Evolutionary conservation across 30 jellyfish, hydroid and myxozoan genomes (phyloP), one percentile per base, ranked within the genome.

Genomic region (Aurelia sp.): DNA sequence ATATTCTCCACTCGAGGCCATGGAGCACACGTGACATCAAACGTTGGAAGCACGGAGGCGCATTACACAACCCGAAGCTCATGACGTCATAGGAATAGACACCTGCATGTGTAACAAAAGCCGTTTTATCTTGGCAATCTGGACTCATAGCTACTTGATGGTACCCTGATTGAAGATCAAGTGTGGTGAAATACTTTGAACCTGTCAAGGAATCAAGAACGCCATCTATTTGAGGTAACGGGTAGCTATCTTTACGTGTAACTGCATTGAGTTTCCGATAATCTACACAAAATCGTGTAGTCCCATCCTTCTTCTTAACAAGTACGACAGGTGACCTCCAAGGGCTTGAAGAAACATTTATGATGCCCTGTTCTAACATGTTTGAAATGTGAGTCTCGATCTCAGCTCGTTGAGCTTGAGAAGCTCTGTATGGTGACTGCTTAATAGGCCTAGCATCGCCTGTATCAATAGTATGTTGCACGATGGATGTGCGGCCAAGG

Each of bases 251-350:
- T 22, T 59, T 59, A 13, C 69, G 69, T 5, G 69, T 59, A 13
- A 81, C 79, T 5, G 88, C 86, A 47, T 89, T 89, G 11, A 82
- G 63, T 15, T 66, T 68, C 18, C 90, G 62, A 47, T 79, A 79
- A 52, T 79, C 90, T 11, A 79, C 15, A 67, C 95, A 82, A 51
- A 89, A 66, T 13, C 69, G 11, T 11, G 69, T 59, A 5, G 69
- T 59, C 11, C 69, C 69, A 5, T 59, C 55, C 69, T 59, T 59
- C 69, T 59, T 59, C 69, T 59, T 59, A 11, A 59, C 69, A n/a
- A 79, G 90, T 44, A 89, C 95, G 10, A 73, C 78, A 3, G 97
- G 97, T 10, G 95, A 57, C 35, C 88, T 70, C 93, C 89, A 89
- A 12, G 94, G 94, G 67, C 97, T 71, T 8, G 41, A 18, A 44